A percentile compares a stretch with the other conserved stretches of the same genome.
phyloP scores from a whole-genome alignment of 2,888 invertebrate genomes.

The Pollenia labialis region DNA sequence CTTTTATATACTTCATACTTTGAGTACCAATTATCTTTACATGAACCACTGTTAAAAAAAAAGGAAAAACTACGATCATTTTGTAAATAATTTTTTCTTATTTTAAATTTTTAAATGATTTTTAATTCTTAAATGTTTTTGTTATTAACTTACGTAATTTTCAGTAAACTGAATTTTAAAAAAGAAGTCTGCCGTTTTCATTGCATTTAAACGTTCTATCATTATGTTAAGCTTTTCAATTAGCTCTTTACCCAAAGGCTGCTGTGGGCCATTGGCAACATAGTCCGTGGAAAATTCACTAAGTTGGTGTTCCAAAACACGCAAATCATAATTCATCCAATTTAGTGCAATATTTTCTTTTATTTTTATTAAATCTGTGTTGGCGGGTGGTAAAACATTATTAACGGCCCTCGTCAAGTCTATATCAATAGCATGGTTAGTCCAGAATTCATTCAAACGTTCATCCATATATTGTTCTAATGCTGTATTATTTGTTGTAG shows the following conservation, averaged over 20 bases:
- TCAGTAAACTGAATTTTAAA: constrained; percentile 81
- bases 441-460: constrained; percentile 71
- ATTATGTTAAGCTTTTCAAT: constrained; percentile 78
- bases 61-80: too few species aligned
- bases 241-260: constrained; percentile 77
- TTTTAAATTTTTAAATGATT: too few species aligned
- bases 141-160: constrained; percentile 80
- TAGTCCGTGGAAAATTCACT: constrained; percentile 76
- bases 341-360: constrained; percentile 73
- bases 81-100: too few species aligned
- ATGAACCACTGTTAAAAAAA: too few species aligned
- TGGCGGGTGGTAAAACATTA: constrained; percentile 21
- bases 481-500: constrained; percentile 32
- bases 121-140: constrained; percentile 16
- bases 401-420: constrained; percentile 29
- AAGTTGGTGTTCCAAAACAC: constrained; percentile 77
- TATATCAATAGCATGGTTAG: constrained; percentile 27
- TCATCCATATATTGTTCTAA: constrained; percentile 73
- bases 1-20: too few species aligned
- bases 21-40: too few species aligned
- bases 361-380: constrained; percentile 72
- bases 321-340: constrained; percentile 77
- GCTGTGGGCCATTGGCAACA: constrained; percentile 75
- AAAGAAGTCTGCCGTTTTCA: constrained; percentile 80
- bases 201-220: constrained; percentile 79